Base-by-base conservation (phyloP, 2,113 vertebrate species). In the Mesoclemmys tuberculata region DNA sequence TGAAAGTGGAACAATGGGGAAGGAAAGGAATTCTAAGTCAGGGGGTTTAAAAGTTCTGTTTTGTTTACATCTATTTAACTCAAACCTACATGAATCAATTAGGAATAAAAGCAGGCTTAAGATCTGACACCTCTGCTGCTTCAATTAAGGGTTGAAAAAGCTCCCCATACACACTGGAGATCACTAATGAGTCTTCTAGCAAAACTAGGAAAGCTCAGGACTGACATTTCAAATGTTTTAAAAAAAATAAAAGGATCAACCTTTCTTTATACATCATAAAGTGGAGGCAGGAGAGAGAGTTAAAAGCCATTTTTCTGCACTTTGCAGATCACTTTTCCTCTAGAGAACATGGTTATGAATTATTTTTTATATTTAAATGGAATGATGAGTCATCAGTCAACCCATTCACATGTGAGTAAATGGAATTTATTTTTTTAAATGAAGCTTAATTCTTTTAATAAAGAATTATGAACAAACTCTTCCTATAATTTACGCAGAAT, bases 191-290 rank as follows among this genome's bases (percentile, higher is more conserved):
- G 24, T 82, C 2, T 22, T 77, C 14, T 56, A 82, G 5, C 46
- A 71, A 88, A 11, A 22, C 2, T 38, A 82, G 54, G 24, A 51
- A 85, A 92, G 82, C 48, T 24, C 18, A 52, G 1, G 2, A 29
- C 0, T 4, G 41, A 81, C 0, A 0, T 64, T 85, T 85, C 46
- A 19, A 1, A 3, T 46, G 10, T 44, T 22, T 6, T 22, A n/a
- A n/a, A n/a, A n/a, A n/a, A n/a, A n/a, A n/a, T n/a, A 74, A 78
- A 38, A 13, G 18, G 9, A 18, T 46, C 18, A 26, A 38, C 13
- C 10, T 31, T 55, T 68, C 26, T 58, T 82, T 64, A 13, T 3
- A n/a, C 1, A 4, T 68, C 61, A 6, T 71, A 21, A 0, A 46
- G 41, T 61, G 41, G n/a, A 14, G 41, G 56, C 6, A 55, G 89